These are phyloP conservation scores for Pagrus major DNA, from an alignment of 2,113 vertebrate genomes.

Conservation along the genomic window DNA sequence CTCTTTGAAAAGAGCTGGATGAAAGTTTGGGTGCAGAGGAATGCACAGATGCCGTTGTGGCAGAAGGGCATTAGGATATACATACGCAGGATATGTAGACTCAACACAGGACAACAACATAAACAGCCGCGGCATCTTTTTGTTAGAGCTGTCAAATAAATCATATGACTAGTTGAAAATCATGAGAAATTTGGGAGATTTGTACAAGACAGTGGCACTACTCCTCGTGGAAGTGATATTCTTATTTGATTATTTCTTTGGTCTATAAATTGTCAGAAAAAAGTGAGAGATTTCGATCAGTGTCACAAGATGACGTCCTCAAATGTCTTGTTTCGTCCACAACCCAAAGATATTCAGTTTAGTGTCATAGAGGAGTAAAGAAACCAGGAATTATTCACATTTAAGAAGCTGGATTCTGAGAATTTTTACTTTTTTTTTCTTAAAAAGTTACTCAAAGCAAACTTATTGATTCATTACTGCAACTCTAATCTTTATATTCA, in stretches of 20 bases:
- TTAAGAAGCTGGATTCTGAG: too few species aligned
- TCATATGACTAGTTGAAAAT: neutral
- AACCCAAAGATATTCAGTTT: too few species aligned
- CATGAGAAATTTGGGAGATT: neutral
- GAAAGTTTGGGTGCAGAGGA: conserved; percentile 11
- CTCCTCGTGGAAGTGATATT: neutral
- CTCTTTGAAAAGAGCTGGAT: neutral
- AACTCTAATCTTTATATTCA: neutral
- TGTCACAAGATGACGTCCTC: too few species aligned
- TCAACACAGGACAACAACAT: neutral
- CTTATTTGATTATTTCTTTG: too few species aligned
- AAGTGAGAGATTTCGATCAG: too few species aligned
- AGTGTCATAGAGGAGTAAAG: too few species aligned
- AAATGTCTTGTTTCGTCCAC: too few species aligned
- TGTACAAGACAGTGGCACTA: neutral
- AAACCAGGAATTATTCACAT: too few species aligned
- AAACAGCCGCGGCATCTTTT: neutral
- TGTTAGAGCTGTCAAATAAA: neutral
- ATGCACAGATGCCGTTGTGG: neutral
- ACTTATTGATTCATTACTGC: too few species aligned
- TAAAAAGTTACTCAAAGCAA: too few species aligned
- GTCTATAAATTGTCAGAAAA: too few species aligned
- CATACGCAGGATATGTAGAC: neutral
- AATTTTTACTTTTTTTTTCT: too few species aligned
- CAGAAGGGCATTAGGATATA: neutral